A percentile compares a stretch with the other conserved stretches of the same genome.
phyloP scores from a whole-genome alignment of 2,888 invertebrate species.

The Cryptocephalus moraei region DNA sequence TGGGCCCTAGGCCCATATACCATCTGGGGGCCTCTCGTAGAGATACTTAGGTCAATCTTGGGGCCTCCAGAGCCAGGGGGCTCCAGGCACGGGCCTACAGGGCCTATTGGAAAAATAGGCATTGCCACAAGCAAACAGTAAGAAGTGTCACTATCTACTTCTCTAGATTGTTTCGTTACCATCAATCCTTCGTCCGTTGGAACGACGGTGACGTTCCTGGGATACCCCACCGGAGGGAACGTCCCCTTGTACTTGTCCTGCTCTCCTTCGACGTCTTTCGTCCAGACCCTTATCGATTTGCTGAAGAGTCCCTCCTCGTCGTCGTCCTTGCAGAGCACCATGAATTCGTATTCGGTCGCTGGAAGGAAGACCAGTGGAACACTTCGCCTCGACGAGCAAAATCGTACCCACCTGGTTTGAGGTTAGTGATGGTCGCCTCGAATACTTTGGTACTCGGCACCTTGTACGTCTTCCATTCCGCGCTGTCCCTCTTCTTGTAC shows the following conservation, averaged over 20 bases:
- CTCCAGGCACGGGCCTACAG: too few species aligned
- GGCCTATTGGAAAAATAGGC: too few species aligned
- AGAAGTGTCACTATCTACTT: too few species aligned
- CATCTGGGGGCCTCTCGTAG: too few species aligned
- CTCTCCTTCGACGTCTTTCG: constrained; percentile 42
- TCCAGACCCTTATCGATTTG: constrained; percentile 65
- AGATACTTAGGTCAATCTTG: too few species aligned
- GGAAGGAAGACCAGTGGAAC: constrained; percentile 4
- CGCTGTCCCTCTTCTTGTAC: constrained; percentile 65
- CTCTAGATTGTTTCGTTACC: constrained; percentile 39
- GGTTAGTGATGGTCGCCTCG: constrained; percentile 67
- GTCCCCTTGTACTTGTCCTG: constrained; percentile 11
- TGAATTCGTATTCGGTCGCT: constrained; percentile 74
- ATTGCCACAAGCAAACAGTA: too few species aligned
- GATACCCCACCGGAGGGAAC: constrained; percentile 44
- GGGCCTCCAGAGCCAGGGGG: too few species aligned
- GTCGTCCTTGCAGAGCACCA: constrained; percentile 80
- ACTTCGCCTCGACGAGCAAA: not conserved
- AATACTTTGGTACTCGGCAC: constrained; percentile 62
- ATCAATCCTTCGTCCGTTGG: constrained; percentile 65
- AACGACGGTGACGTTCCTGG: constrained; percentile 59
- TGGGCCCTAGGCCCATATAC: too few species aligned
- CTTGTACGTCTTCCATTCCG: constrained; percentile 77
- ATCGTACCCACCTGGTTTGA: constrained; percentile 49
- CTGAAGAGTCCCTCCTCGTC: constrained; percentile 86